Percentiles rank a stretch among this genome's conserved stretches.
phyloP scores from a whole-genome alignment of 1,140 invertebrate genomes.

The Leptonema lineaticorne region DNA sequence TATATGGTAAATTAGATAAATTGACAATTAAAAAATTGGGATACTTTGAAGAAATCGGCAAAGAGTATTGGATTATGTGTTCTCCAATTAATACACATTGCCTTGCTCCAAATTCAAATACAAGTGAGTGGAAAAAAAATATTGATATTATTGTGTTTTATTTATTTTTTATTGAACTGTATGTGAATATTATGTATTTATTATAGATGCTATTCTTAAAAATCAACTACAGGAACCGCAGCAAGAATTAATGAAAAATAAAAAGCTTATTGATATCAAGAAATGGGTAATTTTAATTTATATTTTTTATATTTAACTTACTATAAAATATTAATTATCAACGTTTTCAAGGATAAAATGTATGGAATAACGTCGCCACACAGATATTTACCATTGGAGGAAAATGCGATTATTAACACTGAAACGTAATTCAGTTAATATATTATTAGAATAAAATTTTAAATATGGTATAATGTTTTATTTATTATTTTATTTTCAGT shows the following conservation, averaged over 20 bases:
- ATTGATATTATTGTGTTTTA: not conserved
- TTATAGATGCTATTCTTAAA: not conserved
- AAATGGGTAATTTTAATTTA: not conserved
- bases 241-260: not conserved
- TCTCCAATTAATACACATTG: conserved; percentile 23
- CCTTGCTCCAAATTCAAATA: not conserved
- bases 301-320: not conserved
- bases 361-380: not conserved
- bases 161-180: not conserved
- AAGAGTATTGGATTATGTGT: conserved; percentile 27
- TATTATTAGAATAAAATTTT: not conserved
- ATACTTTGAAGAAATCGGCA: not conserved
- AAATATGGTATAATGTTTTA: not conserved
- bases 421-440: not conserved
- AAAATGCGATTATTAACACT: not conserved
- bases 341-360: not conserved
- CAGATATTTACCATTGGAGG: not conserved
- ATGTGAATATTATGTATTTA: not conserved
- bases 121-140: not conserved
- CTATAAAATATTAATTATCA: not conserved
- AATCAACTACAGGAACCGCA: not conserved
- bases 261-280: not conserved
- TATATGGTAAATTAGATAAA: conserved; percentile 9
- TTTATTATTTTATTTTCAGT: not conserved
- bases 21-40: not conserved